phyloP scores from a whole-genome alignment of 2,797 vertebrate genomes.

The Alectoris magna region DNA sequence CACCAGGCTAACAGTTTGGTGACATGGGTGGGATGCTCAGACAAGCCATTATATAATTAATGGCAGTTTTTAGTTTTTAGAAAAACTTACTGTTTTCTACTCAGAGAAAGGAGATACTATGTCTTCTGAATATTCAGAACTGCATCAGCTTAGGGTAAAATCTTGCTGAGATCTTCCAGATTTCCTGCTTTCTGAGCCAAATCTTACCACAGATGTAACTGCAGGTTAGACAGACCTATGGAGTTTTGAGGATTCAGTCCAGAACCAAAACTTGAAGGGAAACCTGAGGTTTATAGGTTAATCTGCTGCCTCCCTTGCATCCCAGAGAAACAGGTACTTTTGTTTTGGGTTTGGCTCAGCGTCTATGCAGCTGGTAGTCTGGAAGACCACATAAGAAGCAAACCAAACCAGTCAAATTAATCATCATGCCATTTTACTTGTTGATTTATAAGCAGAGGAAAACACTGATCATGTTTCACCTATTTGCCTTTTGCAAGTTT shows the following conservation, averaged over 20 bases:
- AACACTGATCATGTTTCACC: background rate
- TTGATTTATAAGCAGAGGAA: background rate
- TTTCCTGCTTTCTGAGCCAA: background rate
- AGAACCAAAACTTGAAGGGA: background rate
- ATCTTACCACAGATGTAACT: background rate
- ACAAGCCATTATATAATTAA: background rate
- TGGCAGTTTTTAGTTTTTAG: background rate
- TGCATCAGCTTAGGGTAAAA: background rate
- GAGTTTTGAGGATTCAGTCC: background rate
- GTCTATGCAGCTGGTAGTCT: background rate
- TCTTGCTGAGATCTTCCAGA: background rate
- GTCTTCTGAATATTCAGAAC: background rate
- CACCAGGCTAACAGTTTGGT: background rate
- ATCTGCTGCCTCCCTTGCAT: background rate
- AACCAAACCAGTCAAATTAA: background rate
- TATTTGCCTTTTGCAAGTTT: background rate
- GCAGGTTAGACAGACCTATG: background rate
- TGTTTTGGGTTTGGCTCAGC: background rate
- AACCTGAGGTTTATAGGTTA: background rate
- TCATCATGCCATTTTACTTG: background rate
- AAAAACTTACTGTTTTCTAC: background rate
- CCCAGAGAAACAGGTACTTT: background rate
- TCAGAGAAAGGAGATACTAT: background rate
- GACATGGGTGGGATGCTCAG: fast-evolving
- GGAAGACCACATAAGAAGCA: background rate